phyloP scores from a whole-genome alignment of 2,113 vertebrate species.

The Microtus ochrogaster region DNA sequence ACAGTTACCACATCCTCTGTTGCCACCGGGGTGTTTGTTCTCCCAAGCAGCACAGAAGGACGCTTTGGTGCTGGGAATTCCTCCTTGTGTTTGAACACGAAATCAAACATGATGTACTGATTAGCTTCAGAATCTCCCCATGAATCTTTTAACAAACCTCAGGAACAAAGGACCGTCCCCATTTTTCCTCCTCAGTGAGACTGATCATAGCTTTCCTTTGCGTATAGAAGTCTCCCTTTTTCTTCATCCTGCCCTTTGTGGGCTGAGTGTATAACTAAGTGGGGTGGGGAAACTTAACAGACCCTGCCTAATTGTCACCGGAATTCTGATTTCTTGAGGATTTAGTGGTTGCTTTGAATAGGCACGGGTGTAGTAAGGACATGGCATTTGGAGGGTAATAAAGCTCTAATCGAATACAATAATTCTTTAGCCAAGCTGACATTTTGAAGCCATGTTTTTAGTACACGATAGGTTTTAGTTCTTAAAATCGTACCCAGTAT shows the following conservation, averaged over 20 bases:
- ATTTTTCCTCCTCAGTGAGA: not conserved
- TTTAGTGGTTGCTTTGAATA: constrained; percentile 37
- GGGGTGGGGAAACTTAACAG: not conserved
- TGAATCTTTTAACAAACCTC: not conserved
- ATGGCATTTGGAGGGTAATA: not conserved
- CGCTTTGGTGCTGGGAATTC: constrained; percentile 33
- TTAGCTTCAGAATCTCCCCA: constrained; percentile 46
- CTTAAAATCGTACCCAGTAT: not conserved
- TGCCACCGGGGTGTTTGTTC: not conserved
- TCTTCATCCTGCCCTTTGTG: not conserved
- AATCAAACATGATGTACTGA: constrained; percentile 37
- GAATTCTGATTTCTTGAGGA: not conserved
- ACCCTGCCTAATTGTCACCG: not conserved
- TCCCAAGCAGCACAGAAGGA: not conserved
- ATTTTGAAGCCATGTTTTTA: constrained; percentile 42
- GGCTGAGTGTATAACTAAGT: constrained; percentile 11
- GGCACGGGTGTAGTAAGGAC: not conserved
- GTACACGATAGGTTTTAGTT: not conserved
- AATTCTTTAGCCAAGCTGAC: constrained; percentile 33
- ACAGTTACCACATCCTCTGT: not conserved
- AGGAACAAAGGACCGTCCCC: constrained; percentile 56
- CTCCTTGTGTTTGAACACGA: constrained; percentile 60
- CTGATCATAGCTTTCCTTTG: constrained; percentile 17
- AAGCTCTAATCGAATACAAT: not conserved
- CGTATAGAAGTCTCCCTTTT: not conserved